Percentiles rank a stretch among this genome's conserved stretches.
Conservation (phyloP, 2,888 invertebrate genomes). For the Hydroisotoma schaefferi region DNA sequence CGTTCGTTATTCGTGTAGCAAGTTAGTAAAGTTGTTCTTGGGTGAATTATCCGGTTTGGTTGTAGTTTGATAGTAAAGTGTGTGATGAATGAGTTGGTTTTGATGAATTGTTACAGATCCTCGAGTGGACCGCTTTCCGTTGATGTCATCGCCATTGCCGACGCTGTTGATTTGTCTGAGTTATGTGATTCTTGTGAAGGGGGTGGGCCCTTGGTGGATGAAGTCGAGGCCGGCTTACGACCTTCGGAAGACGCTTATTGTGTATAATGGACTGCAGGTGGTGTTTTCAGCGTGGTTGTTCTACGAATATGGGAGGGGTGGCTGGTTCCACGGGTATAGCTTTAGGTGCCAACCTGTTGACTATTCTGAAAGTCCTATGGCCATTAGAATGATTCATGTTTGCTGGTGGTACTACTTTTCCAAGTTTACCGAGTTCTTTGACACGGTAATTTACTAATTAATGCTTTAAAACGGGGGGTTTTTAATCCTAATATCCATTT, state of each 20-base stretch:
- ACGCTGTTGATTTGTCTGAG: slow-evolving; percentile 82
- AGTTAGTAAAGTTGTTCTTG: too few species aligned
- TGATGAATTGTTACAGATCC: slow-evolving; percentile 61
- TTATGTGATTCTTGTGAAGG: slow-evolving; percentile 88
- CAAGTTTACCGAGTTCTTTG: slow-evolving; percentile 94
- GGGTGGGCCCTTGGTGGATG: slow-evolving; percentile 77
- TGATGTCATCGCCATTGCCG: slow-evolving; percentile 92
- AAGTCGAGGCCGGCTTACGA: slow-evolving; percentile 78
- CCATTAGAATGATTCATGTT: slow-evolving; percentile 83
- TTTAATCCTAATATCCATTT: slow-evolving; percentile 2
- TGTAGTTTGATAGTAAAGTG: neutral
- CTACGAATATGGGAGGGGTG: slow-evolving; percentile 77
- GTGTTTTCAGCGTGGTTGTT: slow-evolving; percentile 39
- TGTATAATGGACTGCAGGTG: slow-evolving; percentile 68
- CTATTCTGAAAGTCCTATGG: slow-evolving; percentile 73
- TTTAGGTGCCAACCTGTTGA: slow-evolving; percentile 88
- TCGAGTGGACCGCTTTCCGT: slow-evolving; percentile 83
- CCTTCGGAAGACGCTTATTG: slow-evolving; percentile 68
- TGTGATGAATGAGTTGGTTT: neutral
- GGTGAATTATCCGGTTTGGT: too few species aligned
- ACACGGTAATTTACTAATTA: slow-evolving; percentile 66
- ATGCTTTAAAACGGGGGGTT: neutral
- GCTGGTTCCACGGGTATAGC: slow-evolving; percentile 87
- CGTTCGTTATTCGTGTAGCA: too few species aligned
- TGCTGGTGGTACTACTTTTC: slow-evolving; percentile 98